phyloP scores from a whole-genome alignment of 2,888 invertebrate species.

The Meandrusa payeni region DNA sequence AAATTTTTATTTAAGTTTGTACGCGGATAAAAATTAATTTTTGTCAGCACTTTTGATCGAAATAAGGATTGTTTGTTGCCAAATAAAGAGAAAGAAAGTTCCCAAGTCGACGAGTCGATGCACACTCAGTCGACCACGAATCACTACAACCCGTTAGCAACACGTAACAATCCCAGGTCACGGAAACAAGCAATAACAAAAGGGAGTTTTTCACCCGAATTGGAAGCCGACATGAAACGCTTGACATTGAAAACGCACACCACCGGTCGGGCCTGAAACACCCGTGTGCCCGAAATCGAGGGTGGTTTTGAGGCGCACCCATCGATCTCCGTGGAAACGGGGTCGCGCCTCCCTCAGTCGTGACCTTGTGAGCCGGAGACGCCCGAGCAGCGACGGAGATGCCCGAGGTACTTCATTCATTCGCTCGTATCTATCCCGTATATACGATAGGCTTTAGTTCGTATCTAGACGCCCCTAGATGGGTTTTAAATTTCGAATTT shows the following conservation, averaged over 20 bases:
- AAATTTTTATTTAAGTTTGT: too few species aligned
- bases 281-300: slow-evolving; percentile 54
- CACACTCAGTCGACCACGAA: not conserved
- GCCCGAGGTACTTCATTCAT: slow-evolving; percentile 66
- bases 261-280: slow-evolving; percentile 49
- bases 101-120: slow-evolving; percentile 2
- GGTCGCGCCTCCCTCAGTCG: slow-evolving; percentile 53
- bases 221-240: slow-evolving; percentile 51
- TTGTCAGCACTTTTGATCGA: too few species aligned
- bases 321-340: slow-evolving; percentile 75
- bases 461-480: slow-evolving; percentile 42
- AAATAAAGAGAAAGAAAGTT: too few species aligned
- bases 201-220: slow-evolving; percentile 41
- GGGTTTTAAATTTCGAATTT: slow-evolving; percentile 5
- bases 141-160: slow-evolving; percentile 20
- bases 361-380: slow-evolving; percentile 62
- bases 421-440: too few species aligned
- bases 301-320: slow-evolving; percentile 61
- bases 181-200: slow-evolving; percentile 59
- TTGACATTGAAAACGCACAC: slow-evolving; percentile 75
- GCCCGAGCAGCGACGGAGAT: slow-evolving; percentile 57
- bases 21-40: too few species aligned
- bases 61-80: too few species aligned
- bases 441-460: too few species aligned
- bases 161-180: slow-evolving; percentile 48